Evolutionary conservation across 2,797 vertebrate species (phyloP), one percentile per base, ranked within the genome.

Genomic region (Serranus cabrilla): DNA sequence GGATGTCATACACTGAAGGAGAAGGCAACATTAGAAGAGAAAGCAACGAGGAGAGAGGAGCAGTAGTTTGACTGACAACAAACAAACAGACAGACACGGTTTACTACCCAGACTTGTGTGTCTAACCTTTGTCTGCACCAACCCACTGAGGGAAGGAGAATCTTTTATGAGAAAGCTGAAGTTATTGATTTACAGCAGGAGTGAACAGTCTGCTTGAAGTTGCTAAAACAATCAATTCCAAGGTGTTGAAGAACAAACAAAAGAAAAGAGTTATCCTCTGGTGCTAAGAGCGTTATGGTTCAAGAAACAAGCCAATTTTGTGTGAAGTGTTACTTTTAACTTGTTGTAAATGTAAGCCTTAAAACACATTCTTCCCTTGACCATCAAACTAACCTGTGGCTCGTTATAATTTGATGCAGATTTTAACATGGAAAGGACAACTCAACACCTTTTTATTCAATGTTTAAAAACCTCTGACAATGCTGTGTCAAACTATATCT

Each of bases 131-230:
- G 71, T 78, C 39, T 65, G 23, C 37, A 74, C 57, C 49, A 64
- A 50, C 45, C 54, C 74, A 66, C 61, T 62, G 65, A 68, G 59
- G 64, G 23, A 46, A 55, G 62, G 25, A 80, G 27, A 69, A 47
- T 81, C 47, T 75, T 79, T 81, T 61, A 81, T 83, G 78, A 87
- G 55, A 75, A 78, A 71, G 50, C 51, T 27, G 74, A 60, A 66
- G 34, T n/a, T 68, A 85, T 83, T 59, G 73, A 80, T 87, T 81
- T 74, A 66, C 23, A 74, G 71, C 20, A 56, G 21, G 18, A 73
- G 50, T 45, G n/a, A 14, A 49, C 34, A 5, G 40, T 45, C 49
- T 40, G 43, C 64, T 71, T 62, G 17, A 64, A 69, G 50, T 55
- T 70, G 40, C 67, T 43, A 34, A 51, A 82, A 76, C 60, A 70